Conservation (phyloP, 2,113 vertebrate genomes). For the Ursus arctos region DNA sequence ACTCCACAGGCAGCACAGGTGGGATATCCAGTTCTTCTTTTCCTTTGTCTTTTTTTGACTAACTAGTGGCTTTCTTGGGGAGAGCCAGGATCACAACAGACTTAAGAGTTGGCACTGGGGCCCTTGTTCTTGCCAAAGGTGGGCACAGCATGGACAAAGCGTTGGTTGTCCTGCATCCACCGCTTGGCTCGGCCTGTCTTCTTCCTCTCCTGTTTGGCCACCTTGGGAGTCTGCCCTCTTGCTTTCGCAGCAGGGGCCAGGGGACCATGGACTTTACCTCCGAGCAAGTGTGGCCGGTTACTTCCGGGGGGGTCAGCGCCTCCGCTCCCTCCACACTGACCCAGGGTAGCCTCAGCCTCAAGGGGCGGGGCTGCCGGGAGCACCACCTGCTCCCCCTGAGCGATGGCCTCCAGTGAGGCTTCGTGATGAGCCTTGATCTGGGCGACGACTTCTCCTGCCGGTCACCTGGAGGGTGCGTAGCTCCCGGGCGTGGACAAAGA, state of each 20-base stretch:
- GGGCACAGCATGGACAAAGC: background rate
- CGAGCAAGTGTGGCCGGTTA: background rate
- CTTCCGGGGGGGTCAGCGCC: background rate
- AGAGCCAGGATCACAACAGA: background rate
- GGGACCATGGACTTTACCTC: background rate
- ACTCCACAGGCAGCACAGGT: background rate
- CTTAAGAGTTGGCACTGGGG: background rate
- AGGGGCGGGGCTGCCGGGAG: background rate
- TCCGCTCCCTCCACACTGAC: background rate
- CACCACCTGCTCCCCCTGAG: background rate
- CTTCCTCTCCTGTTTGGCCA: background rate
- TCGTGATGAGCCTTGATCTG: background rate
- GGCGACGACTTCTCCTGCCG: rapidly evolving
- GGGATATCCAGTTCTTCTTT: background rate
- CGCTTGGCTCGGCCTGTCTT: background rate
- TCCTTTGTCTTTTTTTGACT: background rate
- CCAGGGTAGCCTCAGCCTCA: background rate
- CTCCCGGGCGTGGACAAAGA: background rate
- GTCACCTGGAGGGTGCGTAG: background rate
- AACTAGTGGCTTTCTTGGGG: background rate
- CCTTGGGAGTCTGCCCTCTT: background rate
- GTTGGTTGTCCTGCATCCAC: background rate
- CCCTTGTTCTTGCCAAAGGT: background rate
- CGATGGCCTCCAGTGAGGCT: background rate
- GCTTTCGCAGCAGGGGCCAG: background rate